Evolutionary conservation across 2,797 vertebrate species (phyloP), one percentile per base, ranked within the genome.

Genomic region (Sciurus carolinensis): DNA sequence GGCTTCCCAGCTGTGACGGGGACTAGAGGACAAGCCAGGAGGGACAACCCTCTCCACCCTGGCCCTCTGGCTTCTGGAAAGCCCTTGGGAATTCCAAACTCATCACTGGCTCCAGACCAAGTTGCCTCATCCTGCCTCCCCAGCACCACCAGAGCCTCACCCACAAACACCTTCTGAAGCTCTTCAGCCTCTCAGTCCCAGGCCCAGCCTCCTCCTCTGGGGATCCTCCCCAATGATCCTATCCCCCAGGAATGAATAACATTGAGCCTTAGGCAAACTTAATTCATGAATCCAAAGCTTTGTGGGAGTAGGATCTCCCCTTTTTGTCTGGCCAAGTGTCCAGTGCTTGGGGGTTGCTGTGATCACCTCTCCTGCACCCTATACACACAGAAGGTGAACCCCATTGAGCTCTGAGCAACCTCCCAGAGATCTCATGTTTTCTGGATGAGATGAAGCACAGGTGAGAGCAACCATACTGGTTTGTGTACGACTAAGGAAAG

Each of bases 1-100:
- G 67, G 72, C 44, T 81, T 91, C 62, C 67, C 44, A 20, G 26
- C 75, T 83, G 18, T 36, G 86, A 50, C 83, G 28, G 1, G 59
- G 50, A 64, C 13, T 9, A 26, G 47, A 92, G 71, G 64, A 57
- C 18, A n/a, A 75, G 69, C 30, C 4, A 67, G 50, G 47, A 93
- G 33, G 50, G 11, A 59, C 10, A 69, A 26, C 47, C 66, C 9
- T 33, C 75, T 89, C 79, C 66, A 47, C 90, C 80, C 80, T 0
- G 1, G 39, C 33, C 73, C 42, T 66, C 87, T 85, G 92, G 59
- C 88, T 92, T 86, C 88, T 85, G 90, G 84, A 69, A 95, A 92
- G 44, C 79, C 67, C 90, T 33, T 87, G 75, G 93, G 82, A 97
- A 88, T 94, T 93, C 93, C 90, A 81, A 36, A 62, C 5, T 54